Base-by-base conservation (phyloP, 2,797 vertebrate genomes). In the Tinamus major region DNA sequence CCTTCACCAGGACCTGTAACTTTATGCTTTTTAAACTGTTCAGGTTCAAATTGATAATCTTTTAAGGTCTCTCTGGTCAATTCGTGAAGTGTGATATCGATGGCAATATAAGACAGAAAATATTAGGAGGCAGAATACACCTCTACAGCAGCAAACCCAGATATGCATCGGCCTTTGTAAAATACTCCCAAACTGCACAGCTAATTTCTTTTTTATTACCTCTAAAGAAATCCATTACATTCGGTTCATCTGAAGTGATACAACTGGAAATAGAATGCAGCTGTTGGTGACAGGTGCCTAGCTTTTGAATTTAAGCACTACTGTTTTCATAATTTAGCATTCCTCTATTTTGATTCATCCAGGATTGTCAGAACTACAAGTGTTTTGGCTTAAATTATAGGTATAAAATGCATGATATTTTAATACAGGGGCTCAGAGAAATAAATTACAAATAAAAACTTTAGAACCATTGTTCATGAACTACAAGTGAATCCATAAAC, bases 181-280 rank as follows among this genome's bases (percentile, higher is more conserved):
- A 90, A 77, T 3, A 64, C 61, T 94, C 17, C 44, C 55, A 37
- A 92, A 10, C 27, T 79, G 12, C 59, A 69, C 26, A 70, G 26
- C 10, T 93, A 68, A 64, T 87, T 95, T 82, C 31, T 88, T 26
- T 65, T 86, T 69, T 67, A 79, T 72, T 90, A 82, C 67, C 27
- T 61, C 56, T 82, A 82, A 94, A 85, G 24, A 87, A 90, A 68
- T 90, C 61, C 69, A 87, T 94, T 79, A 64, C 6, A 55, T 19
- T 82, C 51, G 10, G 20, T 69, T 90, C 21, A 41, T 26, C 35
- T 71, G 51, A 82, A 94, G 89, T 53, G 0, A 75, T 72, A 79
- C 6, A 67, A 48, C 48, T 79, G 49, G 56, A 95, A 89, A 91
- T 4, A 79, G 49, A 86, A 82, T 35, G 82, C 4, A 79, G 21